phyloP scores from a whole-genome alignment of 2,113 vertebrate genomes.

The Silurus meridionalis region DNA sequence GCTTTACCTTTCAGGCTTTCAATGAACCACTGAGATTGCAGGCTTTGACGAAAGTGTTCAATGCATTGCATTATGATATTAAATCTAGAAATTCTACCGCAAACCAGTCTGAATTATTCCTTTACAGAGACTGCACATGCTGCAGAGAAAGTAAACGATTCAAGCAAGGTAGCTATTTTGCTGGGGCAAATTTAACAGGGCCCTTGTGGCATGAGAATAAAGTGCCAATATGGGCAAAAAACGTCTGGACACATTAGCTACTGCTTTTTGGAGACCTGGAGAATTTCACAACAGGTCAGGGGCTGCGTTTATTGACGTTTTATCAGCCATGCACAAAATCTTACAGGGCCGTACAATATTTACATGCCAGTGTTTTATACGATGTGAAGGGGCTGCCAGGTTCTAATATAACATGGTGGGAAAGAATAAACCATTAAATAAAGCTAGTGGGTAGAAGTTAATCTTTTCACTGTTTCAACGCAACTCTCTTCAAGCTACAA shows the following conservation, averaged over 20 bases:
- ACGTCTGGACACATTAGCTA: conserved; percentile 29
- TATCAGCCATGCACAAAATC: conserved; percentile 4
- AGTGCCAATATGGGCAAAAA: background rate
- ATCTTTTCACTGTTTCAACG: background rate
- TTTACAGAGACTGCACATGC: background rate
- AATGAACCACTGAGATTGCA: background rate
- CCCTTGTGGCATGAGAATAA: conserved; percentile 1
- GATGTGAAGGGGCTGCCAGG: background rate
- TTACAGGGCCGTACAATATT: background rate
- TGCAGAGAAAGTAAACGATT: background rate
- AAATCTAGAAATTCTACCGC: background rate
- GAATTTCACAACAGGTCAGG: conserved; percentile 28
- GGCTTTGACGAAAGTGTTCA: background rate
- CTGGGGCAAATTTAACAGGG: background rate
- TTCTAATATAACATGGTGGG: background rate
- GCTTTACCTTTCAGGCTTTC: background rate
- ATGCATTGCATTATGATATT: conserved; percentile 3
- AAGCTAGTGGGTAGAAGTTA: background rate
- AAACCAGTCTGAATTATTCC: conserved; percentile 14
- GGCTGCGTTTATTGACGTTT: background rate
- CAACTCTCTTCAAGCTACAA: background rate
- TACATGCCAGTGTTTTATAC: background rate
- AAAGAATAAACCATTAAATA: background rate
- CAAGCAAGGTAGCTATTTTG: background rate
- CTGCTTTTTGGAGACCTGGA: background rate